phyloP scores from a whole-genome alignment of 2,888 invertebrate genomes.

The Galerucella calmariensis region DNA sequence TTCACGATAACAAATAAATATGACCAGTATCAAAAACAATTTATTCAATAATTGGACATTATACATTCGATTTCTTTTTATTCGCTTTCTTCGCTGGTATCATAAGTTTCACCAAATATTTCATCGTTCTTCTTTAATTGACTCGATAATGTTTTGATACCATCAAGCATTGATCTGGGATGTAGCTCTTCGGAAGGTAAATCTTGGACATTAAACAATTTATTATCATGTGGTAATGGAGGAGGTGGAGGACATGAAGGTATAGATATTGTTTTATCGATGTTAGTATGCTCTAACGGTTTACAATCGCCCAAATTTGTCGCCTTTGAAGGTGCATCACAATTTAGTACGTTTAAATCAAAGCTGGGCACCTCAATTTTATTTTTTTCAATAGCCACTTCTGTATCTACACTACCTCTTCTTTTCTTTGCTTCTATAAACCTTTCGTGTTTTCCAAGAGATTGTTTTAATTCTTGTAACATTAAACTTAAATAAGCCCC shows the following conservation, averaged over 20 bases:
- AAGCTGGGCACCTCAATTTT: slow-evolving; percentile 42
- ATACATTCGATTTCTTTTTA: slow-evolving; percentile 3
- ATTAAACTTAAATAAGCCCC: slow-evolving; percentile 47
- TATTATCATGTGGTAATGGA: slow-evolving; percentile 21
- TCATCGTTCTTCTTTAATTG: slow-evolving; percentile 47
- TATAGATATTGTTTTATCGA: neutral
- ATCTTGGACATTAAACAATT: slow-evolving; percentile 27
- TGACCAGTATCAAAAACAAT: neutral
- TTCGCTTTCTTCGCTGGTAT: slow-evolving; percentile 31
- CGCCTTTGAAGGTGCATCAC: neutral
- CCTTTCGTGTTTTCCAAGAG: slow-evolving; percentile 49
- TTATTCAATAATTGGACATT: neutral
- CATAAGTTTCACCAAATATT: slow-evolving; percentile 42
- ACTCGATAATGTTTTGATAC: slow-evolving; percentile 48
- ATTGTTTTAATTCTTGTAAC: slow-evolving; percentile 51
- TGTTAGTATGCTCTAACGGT: neutral
- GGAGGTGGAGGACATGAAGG: slow-evolving; percentile 30
- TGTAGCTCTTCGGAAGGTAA: slow-evolving; percentile 15
- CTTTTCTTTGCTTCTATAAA: slow-evolving; percentile 51
- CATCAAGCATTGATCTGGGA: slow-evolving; percentile 45
- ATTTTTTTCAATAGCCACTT: slow-evolving; percentile 32
- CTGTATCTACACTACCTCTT: slow-evolving; percentile 47
- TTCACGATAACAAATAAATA: neutral
- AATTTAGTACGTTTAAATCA: slow-evolving; percentile 35
- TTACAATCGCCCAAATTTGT: neutral